Evolutionary conservation across 1,140 invertebrate species (phyloP).

Genomic region (Dendrolimus kikuchii): DNA sequence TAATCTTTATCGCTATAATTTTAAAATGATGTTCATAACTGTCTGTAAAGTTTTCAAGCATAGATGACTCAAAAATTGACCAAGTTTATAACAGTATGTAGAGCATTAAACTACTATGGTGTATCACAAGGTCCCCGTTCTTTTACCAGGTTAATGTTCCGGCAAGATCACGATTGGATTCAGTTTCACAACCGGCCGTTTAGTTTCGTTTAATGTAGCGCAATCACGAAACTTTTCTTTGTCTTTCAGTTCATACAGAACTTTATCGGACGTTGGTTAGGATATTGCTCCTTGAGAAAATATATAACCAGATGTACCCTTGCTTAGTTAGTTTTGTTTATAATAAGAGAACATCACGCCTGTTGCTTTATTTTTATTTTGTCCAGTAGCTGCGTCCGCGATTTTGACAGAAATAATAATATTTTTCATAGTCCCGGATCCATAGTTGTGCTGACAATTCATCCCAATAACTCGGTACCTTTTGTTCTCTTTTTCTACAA

Average conservation of each 20-base stretch:
- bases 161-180: constrained; percentile 21
- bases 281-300: no score
- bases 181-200: constrained; percentile 16
- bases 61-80: not conserved
- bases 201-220: constrained; percentile 15
- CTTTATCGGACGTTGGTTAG: no score
- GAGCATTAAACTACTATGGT: constrained; percentile 8
- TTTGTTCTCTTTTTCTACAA: no score
- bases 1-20: not conserved
- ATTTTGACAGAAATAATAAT: no score
- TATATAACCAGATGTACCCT: no score
- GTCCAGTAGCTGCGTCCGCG: no score
- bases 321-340: no score
- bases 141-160: constrained; percentile 23
- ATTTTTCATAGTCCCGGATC: no score
- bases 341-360: no score
- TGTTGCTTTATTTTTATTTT: no score
- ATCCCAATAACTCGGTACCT: no score
- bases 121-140: constrained; percentile 10
- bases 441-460: no score
- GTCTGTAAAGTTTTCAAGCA: not conserved
- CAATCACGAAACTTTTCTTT: constrained; percentile 10
- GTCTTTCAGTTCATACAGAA: not conserved
- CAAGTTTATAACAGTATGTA: not conserved
- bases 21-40: not conserved